These are phyloP conservation scores for Sapayoa aenigma DNA, from an alignment of 2,113 vertebrate genomes.

Conservation along the genomic window DNA sequence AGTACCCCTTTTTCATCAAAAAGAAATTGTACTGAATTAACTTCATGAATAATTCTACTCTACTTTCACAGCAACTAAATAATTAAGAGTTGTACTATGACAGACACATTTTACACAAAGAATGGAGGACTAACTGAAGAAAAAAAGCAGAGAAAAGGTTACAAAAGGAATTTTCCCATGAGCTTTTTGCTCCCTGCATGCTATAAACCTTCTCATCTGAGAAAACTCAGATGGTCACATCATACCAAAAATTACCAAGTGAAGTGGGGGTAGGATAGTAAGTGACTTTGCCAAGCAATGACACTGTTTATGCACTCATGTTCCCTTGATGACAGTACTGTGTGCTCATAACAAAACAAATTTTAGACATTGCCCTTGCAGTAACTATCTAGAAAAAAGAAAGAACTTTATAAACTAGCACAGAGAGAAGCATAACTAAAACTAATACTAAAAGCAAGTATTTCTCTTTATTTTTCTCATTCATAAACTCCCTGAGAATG, in stretches of 20 bases:
- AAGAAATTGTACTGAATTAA: neutral
- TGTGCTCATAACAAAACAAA: neutral
- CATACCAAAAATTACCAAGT: constrained; percentile 59
- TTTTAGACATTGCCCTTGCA: neutral
- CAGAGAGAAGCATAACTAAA: neutral
- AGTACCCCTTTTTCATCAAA: neutral
- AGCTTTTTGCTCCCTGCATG: constrained; percentile 69
- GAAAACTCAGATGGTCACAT: constrained; percentile 68
- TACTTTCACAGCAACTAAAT: neutral
- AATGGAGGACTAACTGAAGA: constrained; percentile 38
- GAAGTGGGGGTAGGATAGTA: constrained; percentile 21
- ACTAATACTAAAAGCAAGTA: neutral
- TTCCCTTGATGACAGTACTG: constrained; percentile 44
- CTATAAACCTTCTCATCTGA: constrained; percentile 73
- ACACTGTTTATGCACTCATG: constrained; percentile 45
- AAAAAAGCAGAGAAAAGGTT: constrained; percentile 70
- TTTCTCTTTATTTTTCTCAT: neutral
- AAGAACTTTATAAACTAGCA: neutral
- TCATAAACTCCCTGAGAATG: neutral
- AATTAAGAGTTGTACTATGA: neutral
- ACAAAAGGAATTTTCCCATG: constrained; percentile 79
- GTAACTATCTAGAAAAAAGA: neutral
- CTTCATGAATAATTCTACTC: neutral
- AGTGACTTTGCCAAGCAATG: constrained; percentile 34
- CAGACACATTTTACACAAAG: constrained; percentile 22